Evolutionary conservation across 2,888 invertebrate species (phyloP).

Genomic region (Calliphora vomitoria): DNA sequence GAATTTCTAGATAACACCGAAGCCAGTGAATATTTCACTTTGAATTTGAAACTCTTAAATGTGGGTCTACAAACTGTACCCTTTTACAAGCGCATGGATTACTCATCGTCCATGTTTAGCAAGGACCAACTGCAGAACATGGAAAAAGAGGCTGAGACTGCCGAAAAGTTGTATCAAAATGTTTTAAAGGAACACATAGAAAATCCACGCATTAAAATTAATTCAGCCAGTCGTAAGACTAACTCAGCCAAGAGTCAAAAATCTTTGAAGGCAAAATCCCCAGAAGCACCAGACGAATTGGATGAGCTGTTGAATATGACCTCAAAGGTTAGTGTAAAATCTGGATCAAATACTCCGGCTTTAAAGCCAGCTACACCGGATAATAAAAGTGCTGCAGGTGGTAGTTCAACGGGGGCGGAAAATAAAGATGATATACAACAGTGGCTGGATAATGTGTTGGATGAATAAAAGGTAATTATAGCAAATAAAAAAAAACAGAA

Average conservation of each 20-base stretch:
- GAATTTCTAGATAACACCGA: conserved; percentile 80
- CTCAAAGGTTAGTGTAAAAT: conserved; percentile 70
- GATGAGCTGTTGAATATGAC: conserved; percentile 82
- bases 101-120: conserved; percentile 83
- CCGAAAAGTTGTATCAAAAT: conserved; percentile 80
- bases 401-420: conserved; percentile 50
- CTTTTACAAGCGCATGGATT: conserved; percentile 84
- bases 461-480: conserved; percentile 77
- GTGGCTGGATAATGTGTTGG: conserved; percentile 83
- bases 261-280: conserved; percentile 34
- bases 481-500: neutral
- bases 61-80: conserved; percentile 85
- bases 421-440: conserved; percentile 82
- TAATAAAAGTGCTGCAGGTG: conserved; percentile 10
- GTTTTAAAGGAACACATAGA: conserved; percentile 77
- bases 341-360: conserved; percentile 47
- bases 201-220: conserved; percentile 74
- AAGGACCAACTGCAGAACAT: conserved; percentile 81
- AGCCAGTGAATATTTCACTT: conserved; percentile 83
- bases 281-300: conserved; percentile 77
- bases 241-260: conserved; percentile 74
- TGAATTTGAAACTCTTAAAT: conserved; percentile 84
- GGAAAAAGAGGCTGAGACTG: conserved; percentile 80
- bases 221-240: conserved; percentile 71
- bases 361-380: conserved; percentile 63